phyloP scores from a whole-genome alignment of 2,888 invertebrate species.

The Andrena minutula region DNA sequence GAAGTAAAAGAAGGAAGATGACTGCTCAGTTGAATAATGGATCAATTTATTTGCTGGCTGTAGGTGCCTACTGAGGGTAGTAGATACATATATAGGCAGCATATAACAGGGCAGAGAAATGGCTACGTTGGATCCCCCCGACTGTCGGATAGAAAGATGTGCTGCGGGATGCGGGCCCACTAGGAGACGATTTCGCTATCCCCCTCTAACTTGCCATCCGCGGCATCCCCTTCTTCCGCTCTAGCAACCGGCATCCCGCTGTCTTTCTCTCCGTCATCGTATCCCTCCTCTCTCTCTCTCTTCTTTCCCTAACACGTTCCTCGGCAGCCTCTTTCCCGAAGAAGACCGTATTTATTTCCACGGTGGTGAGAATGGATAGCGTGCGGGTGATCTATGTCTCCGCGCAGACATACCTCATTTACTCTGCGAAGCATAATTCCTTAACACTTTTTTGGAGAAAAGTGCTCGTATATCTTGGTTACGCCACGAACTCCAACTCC shows the following conservation, averaged over 20 bases:
- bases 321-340: constrained; percentile 68
- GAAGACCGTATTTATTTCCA: constrained; percentile 83
- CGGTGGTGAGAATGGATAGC: constrained; percentile 78
- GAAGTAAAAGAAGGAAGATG: constrained; percentile 79
- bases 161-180: constrained; percentile 79
- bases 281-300: constrained; percentile 12
- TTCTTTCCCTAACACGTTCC: constrained; percentile 32
- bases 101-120: constrained; percentile 79
- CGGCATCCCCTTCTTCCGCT: constrained; percentile 42
- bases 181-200: constrained; percentile 76
- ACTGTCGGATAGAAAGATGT: constrained; percentile 82
- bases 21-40: constrained; percentile 83
- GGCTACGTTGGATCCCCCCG: constrained; percentile 77
- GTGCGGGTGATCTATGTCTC: constrained; percentile 78
- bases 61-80: constrained; percentile 74
- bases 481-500: constrained; percentile 81
- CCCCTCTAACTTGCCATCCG: constrained; percentile 59
- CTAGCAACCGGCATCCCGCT: constrained; percentile 41
- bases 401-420: constrained; percentile 86
- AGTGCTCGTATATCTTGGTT: constrained; percentile 83
- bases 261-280: constrained; percentile 3
- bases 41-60: constrained; percentile 83
- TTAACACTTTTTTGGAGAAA: constrained; percentile 85
- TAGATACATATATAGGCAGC: constrained; percentile 74
- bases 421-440: constrained; percentile 86